These are phyloP conservation scores for Microtus richardsoni DNA, from an alignment of 2,113 vertebrate species.

Conservation along the genomic window DNA sequence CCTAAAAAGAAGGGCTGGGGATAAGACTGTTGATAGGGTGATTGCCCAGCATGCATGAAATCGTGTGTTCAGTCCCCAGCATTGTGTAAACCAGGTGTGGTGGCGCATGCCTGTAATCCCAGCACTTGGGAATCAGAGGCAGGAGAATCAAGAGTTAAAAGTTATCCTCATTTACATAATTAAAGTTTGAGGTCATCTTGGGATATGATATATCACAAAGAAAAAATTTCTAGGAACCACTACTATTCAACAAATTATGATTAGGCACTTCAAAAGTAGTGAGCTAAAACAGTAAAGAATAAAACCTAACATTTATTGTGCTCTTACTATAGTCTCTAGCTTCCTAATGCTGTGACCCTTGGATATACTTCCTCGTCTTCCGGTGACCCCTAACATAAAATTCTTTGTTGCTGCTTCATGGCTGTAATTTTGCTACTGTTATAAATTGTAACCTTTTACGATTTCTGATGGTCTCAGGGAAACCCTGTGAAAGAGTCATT, in stretches of 20 bases:
- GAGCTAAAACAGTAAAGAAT: conserved; percentile 1
- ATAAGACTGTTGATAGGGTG: neutral
- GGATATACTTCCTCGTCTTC: neutral
- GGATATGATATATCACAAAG: neutral
- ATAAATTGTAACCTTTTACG: neutral
- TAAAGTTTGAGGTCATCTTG: neutral
- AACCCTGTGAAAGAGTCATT: neutral
- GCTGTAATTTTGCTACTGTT: neutral
- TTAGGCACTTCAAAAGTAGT: conserved; percentile 8
- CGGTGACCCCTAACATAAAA: neutral
- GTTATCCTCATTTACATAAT: neutral
- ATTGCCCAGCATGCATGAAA: neutral
- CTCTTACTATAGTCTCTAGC: neutral
- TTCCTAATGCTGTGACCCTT: neutral
- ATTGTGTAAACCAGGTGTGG: neutral
- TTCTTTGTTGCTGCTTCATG: neutral
- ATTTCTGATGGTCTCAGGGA: neutral
- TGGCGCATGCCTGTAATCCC: neutral
- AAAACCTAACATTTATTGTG: neutral
- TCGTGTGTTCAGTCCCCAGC: neutral
- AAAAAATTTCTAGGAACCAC: neutral
- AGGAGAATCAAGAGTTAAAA: neutral
- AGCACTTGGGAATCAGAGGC: neutral
- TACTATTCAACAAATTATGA: neutral
- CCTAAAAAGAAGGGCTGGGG: neutral